Evolutionary conservation across 2,888 invertebrate genomes (phyloP), one percentile per base, ranked within the genome.

Genomic region (Acronicta aceris): DNA sequence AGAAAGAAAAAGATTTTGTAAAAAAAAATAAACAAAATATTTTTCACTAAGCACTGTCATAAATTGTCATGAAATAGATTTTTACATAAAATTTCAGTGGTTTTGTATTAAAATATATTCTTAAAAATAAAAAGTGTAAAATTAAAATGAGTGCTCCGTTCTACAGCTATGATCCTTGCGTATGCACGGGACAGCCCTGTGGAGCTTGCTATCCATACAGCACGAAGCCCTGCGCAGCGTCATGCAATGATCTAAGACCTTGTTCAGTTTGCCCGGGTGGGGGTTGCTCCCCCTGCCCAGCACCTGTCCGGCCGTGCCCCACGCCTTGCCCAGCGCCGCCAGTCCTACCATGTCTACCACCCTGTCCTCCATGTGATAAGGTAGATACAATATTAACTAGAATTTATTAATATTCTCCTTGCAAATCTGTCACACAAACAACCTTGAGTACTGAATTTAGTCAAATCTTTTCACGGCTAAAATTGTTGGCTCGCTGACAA

Each of bases 201-300:
- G 94, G 94, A 2, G 92, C 94, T 5, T 92, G 92, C 69, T 90
- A 89, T 49, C 94, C 93, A 0, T 93, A 89, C 71, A 79, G 84
- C 9, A 94, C 91, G n/a, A 91, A 90, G 59, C 91, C 93, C 0
- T 90, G 91, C 66, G 88, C 82, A 12, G 82, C 88, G 0, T 92
- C 93, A 0, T 71, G 82, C 17, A 93, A 93, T 64, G 81, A 92
- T 65, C 58, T 92, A 16, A 71, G 90, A 1, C 82, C 83, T 7
- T 94, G 94, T 71, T 94, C 93, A 1, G 84, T 85, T 0, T 94
- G 93, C 58, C 93, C 94, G 0, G 94, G 94, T 1, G 94, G 94
- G 0, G 93, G 94, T 1, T 94, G 94, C 66, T 92, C 93, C 0
- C 84, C 94, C 0, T 94, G 94, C 57, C 94, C 94, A 1, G 92